Evolutionary conservation across 2,888 invertebrate species (phyloP).

Genomic region (Leptinotarsa haldemani): DNA sequence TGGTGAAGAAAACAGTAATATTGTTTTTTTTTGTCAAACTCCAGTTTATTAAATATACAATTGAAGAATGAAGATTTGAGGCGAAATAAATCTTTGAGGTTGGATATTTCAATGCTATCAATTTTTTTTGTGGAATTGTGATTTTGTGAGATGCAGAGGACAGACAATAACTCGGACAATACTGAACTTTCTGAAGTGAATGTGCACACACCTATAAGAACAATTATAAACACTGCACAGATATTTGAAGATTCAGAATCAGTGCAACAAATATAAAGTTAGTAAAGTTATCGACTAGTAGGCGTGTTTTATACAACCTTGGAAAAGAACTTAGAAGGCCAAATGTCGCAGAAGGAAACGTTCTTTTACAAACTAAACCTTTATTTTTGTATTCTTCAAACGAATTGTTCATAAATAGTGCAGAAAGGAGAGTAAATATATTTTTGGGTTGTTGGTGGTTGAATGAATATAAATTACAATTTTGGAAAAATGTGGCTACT

Average conservation of each 20-base stretch:
- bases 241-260: neutral
- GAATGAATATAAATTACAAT: too few relatives aligned
- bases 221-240: neutral
- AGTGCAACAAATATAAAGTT: neutral
- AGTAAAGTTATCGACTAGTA: neutral
- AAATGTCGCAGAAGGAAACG: neutral
- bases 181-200: neutral
- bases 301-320: slow-evolving; percentile 1
- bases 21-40: too few relatives aligned
- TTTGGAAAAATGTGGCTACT: too few relatives aligned
- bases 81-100: neutral
- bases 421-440: too few relatives aligned
- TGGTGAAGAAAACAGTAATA: too few relatives aligned
- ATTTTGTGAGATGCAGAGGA: neutral
- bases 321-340: neutral
- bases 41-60: too few relatives aligned
- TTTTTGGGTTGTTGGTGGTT: too few relatives aligned
- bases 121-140: neutral
- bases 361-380: neutral
- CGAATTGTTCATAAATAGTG: too few relatives aligned
- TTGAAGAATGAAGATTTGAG: neutral
- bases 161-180: neutral
- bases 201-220: neutral
- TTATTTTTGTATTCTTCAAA: too few relatives aligned
- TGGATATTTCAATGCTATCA: neutral